A percentile compares a stretch with the other conserved stretches of the same genome.
These are phyloP conservation scores for Myanophis thanlyinensis DNA, from an alignment of 2,113 vertebrate species.

Conservation along the genomic window DNA sequence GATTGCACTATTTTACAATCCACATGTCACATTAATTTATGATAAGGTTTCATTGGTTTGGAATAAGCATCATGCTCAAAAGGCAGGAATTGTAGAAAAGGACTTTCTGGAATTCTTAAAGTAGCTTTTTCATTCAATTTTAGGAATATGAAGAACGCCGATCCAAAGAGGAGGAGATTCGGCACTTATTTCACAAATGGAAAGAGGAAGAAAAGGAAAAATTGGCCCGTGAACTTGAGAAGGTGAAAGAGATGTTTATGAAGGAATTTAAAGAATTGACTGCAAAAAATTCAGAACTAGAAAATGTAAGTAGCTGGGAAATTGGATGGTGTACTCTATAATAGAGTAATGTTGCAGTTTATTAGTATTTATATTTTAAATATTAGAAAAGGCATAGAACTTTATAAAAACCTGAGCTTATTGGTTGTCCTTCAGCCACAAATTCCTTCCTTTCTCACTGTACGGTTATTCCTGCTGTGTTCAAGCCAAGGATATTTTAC, in stretches of 20 bases:
- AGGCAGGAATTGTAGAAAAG: not conserved
- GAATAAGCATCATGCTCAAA: not conserved
- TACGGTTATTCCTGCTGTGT: not conserved
- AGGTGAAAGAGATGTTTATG: constrained; percentile 86
- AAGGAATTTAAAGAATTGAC: constrained; percentile 85
- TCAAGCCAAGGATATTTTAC: not conserved
- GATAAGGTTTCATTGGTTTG: not conserved
- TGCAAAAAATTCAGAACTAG: constrained; percentile 75
- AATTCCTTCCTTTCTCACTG: not conserved
- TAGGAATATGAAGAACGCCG: constrained; percentile 85
- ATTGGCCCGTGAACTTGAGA: constrained; percentile 82
- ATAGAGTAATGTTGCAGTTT: not conserved
- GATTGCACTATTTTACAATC: not conserved
- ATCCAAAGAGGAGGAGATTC: constrained; percentile 80
- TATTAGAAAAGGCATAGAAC: not conserved
- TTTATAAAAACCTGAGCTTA: not conserved
- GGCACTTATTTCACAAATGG: constrained; percentile 82
- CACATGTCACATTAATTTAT: not conserved
- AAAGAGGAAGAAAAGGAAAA: constrained; percentile 86
- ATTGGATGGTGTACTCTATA: not conserved
- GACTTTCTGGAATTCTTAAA: constrained; percentile 18
- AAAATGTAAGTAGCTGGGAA: constrained; percentile 70
- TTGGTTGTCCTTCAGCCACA: not conserved
- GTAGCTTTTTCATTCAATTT: constrained; percentile 41
- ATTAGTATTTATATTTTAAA: not conserved